phyloP scores from a whole-genome alignment of 2,113 vertebrate species.

The Accipiter cooperii region DNA sequence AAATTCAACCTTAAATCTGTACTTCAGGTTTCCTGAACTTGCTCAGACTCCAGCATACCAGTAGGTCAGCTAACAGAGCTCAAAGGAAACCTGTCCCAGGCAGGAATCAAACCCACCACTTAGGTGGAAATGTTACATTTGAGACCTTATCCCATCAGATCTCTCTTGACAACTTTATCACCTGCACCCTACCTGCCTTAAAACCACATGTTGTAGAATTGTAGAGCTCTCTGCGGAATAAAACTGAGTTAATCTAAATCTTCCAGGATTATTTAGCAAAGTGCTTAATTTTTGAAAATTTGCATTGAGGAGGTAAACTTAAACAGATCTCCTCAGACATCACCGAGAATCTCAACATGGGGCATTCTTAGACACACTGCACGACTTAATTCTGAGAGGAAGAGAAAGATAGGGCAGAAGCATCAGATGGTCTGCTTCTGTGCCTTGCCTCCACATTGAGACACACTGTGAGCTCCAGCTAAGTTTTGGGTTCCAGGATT shows the following conservation, averaged over 20 bases:
- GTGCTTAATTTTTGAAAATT: background rate
- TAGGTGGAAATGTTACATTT: background rate
- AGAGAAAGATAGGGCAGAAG: background rate
- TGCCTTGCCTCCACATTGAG: conserved; percentile 81
- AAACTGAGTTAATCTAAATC: background rate
- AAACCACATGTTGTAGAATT: background rate
- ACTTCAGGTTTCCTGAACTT: background rate
- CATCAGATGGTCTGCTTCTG: background rate
- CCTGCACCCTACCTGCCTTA: background rate
- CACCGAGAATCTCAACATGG: background rate
- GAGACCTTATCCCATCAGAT: background rate
- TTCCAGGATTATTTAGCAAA: background rate
- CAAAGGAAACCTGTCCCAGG: background rate
- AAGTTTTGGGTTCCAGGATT: conserved; percentile 67
- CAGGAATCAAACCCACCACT: background rate
- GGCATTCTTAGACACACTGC: background rate
- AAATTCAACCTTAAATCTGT: background rate
- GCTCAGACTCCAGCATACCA: background rate
- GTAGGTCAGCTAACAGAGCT: background rate
- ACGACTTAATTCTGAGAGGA: background rate
- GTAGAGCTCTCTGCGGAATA: background rate
- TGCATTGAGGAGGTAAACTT: background rate
- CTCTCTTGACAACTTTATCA: background rate
- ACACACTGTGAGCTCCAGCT: conserved; percentile 74
- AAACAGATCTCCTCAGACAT: background rate